Conservation (phyloP, 2,888 invertebrate genomes). For the Athripsodes cinereus region DNA sequence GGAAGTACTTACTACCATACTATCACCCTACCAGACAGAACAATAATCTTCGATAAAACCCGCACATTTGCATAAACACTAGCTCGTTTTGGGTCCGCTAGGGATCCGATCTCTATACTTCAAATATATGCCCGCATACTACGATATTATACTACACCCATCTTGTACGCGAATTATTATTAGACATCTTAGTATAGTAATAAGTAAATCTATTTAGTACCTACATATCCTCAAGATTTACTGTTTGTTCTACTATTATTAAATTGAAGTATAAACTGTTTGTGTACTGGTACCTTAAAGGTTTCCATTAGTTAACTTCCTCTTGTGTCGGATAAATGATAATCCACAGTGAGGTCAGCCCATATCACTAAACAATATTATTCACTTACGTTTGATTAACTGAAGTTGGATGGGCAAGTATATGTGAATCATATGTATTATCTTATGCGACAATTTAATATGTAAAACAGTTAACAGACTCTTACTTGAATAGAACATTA, state of each 20-base stretch:
- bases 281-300: conserved; percentile 3
- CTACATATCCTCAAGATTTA: conserved; percentile 17
- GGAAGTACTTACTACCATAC: conserved; percentile 10
- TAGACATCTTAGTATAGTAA: no score
- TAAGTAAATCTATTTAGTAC: no score
- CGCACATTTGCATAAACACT: conserved; percentile 50
- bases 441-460: no score
- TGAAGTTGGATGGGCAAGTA: no score
- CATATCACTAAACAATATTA: not conserved
- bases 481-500: no score
- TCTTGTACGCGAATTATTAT: no score
- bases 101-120: conserved; percentile 4
- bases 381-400: conserved; percentile 3
- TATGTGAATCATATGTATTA: no score
- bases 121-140: conserved; percentile 21
- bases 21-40: conserved; percentile 34
- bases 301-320: conserved; percentile 6
- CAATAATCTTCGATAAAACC: conserved; percentile 56
- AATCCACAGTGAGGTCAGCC: conserved; percentile 9
- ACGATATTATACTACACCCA: conserved; percentile 11
- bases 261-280: conserved; percentile 10
- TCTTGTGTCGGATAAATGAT: conserved; percentile 5
- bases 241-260: conserved; percentile 13
- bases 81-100: conserved; percentile 17
- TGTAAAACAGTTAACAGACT: no score